Evolutionary conservation across 2,888 invertebrate genomes (phyloP), one percentile per base, ranked within the genome.

Genomic region (Aethes cnicana): DNA sequence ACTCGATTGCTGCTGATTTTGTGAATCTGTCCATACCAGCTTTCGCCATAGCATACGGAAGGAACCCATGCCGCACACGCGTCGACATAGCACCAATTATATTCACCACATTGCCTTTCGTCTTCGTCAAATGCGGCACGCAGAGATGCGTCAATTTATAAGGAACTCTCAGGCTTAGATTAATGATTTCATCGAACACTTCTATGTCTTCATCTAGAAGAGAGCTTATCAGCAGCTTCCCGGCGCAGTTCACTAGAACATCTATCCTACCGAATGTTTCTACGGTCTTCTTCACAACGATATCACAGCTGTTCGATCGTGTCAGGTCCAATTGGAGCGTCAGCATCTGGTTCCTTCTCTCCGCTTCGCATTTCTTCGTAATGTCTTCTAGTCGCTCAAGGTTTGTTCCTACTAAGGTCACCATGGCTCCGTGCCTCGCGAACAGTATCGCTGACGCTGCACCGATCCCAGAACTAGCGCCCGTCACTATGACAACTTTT

Each of bases 81-180:
- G 90, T 54, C 8, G 96, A 97, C 66, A 93, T 94, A 0, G 97
- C 95, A 68, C 96, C 95, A 4, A 97, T 96, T 0, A 98, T 93
- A 75, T 97, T 98, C 0, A 98, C 96, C 57, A 97, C 92, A 57
- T 92, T 95, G 0, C 96, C 96, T 78, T 95, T 94, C 0, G 92
- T 91, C 73, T 93, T 90, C 1, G 94, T 87, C 20, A 98, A 81
- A 77, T 96, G 92, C 0, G 97, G 97, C 0, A 95, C 92, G 16
- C 95, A 94, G 42, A 96, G 72, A 88, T 93, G 94, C 0, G 95
- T 96, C 57, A 97, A 72, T 47, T 93, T 91, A 70, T 93, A 94
- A 0, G 94, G 81, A 0, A 94, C 91, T 60, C 95, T 91, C 0
- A 96, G 93, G 74, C 98, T 98, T 2, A 94, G 91, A 61, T 95